Evolutionary conservation across 2,113 vertebrate species (phyloP).

Genomic region (Sminthopsis crassicaudata): DNA sequence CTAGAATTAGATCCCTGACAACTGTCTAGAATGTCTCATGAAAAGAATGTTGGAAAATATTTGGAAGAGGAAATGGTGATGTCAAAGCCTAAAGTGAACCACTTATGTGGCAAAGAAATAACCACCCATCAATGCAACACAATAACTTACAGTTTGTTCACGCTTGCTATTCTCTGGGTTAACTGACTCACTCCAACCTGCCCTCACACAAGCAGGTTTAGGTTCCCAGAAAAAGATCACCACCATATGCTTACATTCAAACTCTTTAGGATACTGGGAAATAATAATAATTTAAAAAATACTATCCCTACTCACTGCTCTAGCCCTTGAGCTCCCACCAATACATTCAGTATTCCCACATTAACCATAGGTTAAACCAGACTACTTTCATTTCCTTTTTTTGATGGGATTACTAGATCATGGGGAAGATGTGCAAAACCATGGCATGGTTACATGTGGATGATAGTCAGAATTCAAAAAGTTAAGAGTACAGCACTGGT

Average conservation of each 20-base stretch:
- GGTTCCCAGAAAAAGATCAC: not conserved
- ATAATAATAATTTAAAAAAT: not conserved
- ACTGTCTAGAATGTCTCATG: not conserved
- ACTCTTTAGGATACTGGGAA: not conserved
- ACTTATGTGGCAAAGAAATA: not conserved
- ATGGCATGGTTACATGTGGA: not conserved
- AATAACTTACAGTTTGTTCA: not conserved
- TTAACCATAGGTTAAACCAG: not conserved
- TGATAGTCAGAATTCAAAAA: not conserved
- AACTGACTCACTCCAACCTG: not conserved
- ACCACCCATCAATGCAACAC: not conserved
- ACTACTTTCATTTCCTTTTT: not conserved
- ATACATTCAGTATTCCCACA: not conserved
- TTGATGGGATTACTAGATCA: not conserved
- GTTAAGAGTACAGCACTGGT: not conserved
- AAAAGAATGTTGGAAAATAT: not conserved
- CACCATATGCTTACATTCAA: not conserved
- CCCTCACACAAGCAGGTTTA: not conserved
- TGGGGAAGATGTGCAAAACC: not conserved
- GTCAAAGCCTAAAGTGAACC: not conserved
- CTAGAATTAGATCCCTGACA: not conserved
- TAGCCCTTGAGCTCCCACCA: not conserved
- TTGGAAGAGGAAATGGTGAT: not conserved
- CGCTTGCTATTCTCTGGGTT: not conserved
- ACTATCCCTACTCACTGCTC: not conserved